Conservation (phyloP, 2,113 vertebrate species). For the Mesembrinibis cayennensis region DNA sequence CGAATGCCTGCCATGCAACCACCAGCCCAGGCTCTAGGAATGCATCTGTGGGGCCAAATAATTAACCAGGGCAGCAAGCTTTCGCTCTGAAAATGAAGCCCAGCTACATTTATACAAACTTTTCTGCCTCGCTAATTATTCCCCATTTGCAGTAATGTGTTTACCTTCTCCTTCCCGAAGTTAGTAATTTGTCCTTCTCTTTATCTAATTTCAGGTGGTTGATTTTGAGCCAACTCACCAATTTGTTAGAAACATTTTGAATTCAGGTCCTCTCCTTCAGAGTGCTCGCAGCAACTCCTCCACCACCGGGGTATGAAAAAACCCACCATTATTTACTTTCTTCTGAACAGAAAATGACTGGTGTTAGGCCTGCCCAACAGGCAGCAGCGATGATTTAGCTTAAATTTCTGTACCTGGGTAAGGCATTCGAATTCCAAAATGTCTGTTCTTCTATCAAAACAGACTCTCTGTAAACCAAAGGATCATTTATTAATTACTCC, state of each 20-base stretch:
- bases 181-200: not conserved
- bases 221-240: not conserved
- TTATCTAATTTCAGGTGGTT: not conserved
- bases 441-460: not conserved
- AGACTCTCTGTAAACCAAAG: no score
- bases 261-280: not conserved
- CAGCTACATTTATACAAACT: not conserved
- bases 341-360: not conserved
- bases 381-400: not conserved
- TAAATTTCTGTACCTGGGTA: not conserved
- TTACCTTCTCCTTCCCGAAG: not conserved
- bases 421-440: not conserved
- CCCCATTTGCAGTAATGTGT: not conserved
- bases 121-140: not conserved
- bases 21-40: not conserved
- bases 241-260: not conserved
- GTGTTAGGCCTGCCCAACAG: not conserved
- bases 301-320: fast-evolving
- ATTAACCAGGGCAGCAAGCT: not conserved
- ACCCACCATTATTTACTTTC: not conserved
- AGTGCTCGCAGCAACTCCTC: not conserved
- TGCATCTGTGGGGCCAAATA: not conserved
- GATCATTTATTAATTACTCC: not conserved
- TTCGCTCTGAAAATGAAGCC: not conserved
- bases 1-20: not conserved